Base-by-base conservation (phyloP, 2,113 vertebrate genomes). In the Gracilinanus agilis region DNA sequence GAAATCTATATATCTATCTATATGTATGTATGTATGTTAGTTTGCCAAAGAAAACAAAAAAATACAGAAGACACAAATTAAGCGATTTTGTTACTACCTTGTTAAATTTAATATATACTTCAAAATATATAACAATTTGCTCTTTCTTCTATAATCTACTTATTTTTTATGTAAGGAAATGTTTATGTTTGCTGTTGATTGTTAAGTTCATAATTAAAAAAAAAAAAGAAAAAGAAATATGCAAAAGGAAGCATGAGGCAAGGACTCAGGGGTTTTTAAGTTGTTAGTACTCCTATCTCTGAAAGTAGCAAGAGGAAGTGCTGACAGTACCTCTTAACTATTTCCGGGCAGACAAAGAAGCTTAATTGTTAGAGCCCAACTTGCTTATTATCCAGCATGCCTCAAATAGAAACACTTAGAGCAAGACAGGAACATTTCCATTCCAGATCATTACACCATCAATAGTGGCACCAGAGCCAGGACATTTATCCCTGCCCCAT, bases 351-450 rank as follows among this genome's bases (percentile, higher is more conserved):
- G 55, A 96, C 40, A 93, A n/a, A 53, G 1, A 54, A 67, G 34
- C 53, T 90, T 93, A 92, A 94, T 40, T 75, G 55, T 40, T 83
- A 83, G 13, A 91, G 89, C 61, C 40, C 8, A 96, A 54, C 55
- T 88, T 92, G 40, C 61, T 49, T 29, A 24, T 96, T 95, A 88
- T 55, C 23, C 49, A 94, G 54, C 27, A n/a, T 67, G 11, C 13
- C 92, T 55, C 93, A 91, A 93, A 90, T 1, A 56, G 88, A 95
- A 95, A 90, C 19, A 25, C 55, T 58, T 67, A 34, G 88, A 89
- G 54, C 27, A 90, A 25, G 25, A 34, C 44, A 55, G 44, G 44
- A 96, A 95, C 83, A 88, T 93, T 23, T 94, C 88, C 61, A 0
- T 29, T 90, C 27, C 55, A 21, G 44, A 53, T 94, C 92, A 90